These are phyloP conservation scores for Steatornis caripensis DNA, from an alignment of 2,113 vertebrate species.

Conservation along the genomic window DNA sequence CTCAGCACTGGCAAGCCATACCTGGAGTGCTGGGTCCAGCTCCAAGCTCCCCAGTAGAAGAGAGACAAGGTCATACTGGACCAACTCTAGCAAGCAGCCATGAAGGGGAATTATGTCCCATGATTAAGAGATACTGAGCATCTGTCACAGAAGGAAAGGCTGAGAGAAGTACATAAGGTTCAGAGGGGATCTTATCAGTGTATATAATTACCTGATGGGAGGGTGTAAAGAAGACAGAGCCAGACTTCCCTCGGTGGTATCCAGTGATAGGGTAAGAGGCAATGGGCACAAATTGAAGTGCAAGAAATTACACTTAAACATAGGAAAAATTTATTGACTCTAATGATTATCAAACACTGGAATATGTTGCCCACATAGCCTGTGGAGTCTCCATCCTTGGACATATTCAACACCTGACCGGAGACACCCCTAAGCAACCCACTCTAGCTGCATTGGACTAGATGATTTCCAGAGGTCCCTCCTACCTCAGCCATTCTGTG, in stretches of 20 bases:
- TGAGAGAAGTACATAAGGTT: not conserved
- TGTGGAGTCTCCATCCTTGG: not conserved
- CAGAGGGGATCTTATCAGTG: not conserved
- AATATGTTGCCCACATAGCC: not conserved
- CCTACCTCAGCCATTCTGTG: not conserved
- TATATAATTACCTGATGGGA: not conserved
- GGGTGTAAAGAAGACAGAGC: not conserved
- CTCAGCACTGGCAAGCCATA: not conserved
- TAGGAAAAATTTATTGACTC: not conserved
- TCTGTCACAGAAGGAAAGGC: not conserved
- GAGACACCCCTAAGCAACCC: not conserved
- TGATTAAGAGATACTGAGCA: not conserved
- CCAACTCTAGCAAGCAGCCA: accelerated
- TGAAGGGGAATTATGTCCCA: not conserved
- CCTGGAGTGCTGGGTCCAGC: not conserved
- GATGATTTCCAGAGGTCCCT: not conserved
- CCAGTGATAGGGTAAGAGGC: not conserved
- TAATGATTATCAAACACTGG: not conserved
- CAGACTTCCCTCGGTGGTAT: not conserved
- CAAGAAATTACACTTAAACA: not conserved
- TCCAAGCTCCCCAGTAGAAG: not conserved
- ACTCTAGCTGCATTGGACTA: not conserved
- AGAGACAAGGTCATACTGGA: not conserved
- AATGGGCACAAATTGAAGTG: not conserved
- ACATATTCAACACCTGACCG: not conserved